Evolutionary conservation across 2,113 vertebrate genomes (phyloP).

Genomic region (Callospermophilus lateralis): DNA sequence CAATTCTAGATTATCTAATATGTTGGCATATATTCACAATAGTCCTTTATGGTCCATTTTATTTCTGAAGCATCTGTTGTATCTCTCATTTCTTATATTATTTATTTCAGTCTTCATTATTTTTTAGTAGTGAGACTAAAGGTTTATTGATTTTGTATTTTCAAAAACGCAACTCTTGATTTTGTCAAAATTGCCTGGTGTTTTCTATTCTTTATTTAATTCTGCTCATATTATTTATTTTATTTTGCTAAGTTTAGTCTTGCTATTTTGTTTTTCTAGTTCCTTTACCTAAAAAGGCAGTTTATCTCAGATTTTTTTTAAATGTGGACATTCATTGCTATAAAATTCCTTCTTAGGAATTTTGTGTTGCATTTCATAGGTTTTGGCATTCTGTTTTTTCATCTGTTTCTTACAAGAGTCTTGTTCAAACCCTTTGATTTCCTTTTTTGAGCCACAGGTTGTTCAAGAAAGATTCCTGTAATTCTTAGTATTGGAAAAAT

Average conservation of each 20-base stretch:
- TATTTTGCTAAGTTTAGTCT: background rate
- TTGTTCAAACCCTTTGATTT: background rate
- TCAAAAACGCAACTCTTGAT: background rate
- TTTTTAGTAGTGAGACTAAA: background rate
- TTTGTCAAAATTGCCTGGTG: background rate
- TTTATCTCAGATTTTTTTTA: background rate
- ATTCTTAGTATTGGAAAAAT: background rate
- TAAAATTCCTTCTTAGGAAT: background rate
- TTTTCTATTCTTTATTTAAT: background rate
- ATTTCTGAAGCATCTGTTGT: background rate
- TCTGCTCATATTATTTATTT: background rate
- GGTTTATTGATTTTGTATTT: background rate
- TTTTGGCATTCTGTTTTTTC: background rate
- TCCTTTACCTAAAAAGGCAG: background rate
- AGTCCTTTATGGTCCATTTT: background rate
- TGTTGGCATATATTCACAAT: background rate
- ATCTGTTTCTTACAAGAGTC: background rate
- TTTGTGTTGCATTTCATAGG: fast-evolving
- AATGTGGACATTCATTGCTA: background rate
- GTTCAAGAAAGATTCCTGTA: background rate
- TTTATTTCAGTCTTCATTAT: background rate
- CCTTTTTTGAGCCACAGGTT: background rate
- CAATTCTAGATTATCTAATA: background rate
- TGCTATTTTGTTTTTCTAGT: background rate
- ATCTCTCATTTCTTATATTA: background rate